A percentile compares a stretch with the other conserved stretches of the same genome.
phyloP scores from a whole-genome alignment of 2,888 invertebrate genomes.

The Laothoe populi region DNA sequence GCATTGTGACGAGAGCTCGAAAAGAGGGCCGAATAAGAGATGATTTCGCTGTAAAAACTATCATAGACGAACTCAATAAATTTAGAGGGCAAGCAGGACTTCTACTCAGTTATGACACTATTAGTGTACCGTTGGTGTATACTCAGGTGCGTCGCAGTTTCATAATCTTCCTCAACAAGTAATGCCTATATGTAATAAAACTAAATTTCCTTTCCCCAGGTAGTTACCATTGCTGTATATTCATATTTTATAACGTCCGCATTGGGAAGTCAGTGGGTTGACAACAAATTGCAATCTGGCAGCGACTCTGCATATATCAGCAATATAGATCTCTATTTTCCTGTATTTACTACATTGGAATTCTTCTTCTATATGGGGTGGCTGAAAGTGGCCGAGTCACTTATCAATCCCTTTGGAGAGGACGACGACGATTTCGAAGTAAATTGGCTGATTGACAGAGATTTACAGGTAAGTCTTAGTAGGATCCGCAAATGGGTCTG shows the following conservation, averaged over 20 bases:
- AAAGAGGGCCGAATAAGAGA: constrained; percentile 95
- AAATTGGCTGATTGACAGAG: constrained; percentile 97
- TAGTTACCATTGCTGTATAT: constrained; percentile 96
- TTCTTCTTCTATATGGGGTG: constrained; percentile 96
- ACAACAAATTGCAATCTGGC: constrained; percentile 74
- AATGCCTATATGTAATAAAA: constrained; percentile 12
- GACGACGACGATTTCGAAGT: constrained; percentile 97
- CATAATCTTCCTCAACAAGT: background rate
- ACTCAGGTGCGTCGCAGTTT: constrained; percentile 85
- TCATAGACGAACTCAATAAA: constrained; percentile 94
- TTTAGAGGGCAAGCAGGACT: constrained; percentile 92
- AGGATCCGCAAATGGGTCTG: background rate
- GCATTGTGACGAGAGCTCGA: constrained; percentile 94
- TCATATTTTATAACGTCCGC: constrained; percentile 95
- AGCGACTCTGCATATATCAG: constrained; percentile 70
- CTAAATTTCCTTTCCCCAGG: constrained; percentile 61
- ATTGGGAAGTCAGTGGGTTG: constrained; percentile 95
- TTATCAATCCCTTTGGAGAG: constrained; percentile 96
- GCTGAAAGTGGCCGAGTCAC: constrained; percentile 95
- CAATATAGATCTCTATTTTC: constrained; percentile 94
- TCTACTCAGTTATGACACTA: constrained; percentile 91
- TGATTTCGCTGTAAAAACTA: constrained; percentile 96
- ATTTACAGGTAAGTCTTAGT: constrained; percentile 87
- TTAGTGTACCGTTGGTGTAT: constrained; percentile 92
- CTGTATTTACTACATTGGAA: constrained; percentile 94